Evolutionary conservation across 2,113 vertebrate genomes (phyloP).

Genomic region (Epinephelus lanceolatus): DNA sequence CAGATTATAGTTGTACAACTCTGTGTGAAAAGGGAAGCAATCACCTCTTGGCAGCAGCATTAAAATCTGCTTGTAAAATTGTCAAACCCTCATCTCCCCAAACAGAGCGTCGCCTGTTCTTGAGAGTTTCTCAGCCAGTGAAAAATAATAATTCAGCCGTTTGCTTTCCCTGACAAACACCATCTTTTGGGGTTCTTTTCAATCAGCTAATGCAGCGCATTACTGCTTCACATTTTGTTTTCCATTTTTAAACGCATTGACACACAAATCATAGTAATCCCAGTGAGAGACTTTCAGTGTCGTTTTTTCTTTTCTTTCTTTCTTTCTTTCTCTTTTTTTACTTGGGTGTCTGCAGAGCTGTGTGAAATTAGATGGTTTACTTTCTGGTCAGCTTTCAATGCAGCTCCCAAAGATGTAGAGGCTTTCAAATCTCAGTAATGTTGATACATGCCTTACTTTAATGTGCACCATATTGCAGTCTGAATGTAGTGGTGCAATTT

Average conservation of each 20-base stretch:
- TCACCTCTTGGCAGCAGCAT: slow-evolving; percentile 65
- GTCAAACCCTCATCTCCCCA: slow-evolving; percentile 53
- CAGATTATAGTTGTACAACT: slow-evolving; percentile 52
- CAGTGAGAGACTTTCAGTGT: slow-evolving; percentile 29
- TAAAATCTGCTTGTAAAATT: slow-evolving; percentile 71
- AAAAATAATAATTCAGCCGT: slow-evolving; percentile 33
- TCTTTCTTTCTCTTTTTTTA: background rate
- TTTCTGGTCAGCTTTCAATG: slow-evolving; percentile 25
- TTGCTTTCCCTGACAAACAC: slow-evolving; percentile 46
- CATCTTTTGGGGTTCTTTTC: slow-evolving; percentile 28
- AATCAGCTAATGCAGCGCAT: slow-evolving; percentile 11
- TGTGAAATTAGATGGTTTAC: slow-evolving; percentile 17
- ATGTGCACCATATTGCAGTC: background rate
- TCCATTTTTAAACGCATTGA: slow-evolving; percentile 21
- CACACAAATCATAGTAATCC: slow-evolving; percentile 57
- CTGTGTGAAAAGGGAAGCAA: slow-evolving; percentile 55
- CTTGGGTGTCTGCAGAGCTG: background rate
- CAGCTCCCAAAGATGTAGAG: background rate
- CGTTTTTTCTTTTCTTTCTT: too few relatives aligned
- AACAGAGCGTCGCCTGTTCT: slow-evolving; percentile 42
- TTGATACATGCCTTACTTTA: background rate
- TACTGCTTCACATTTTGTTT: slow-evolving; percentile 35
- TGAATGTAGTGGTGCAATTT: background rate
- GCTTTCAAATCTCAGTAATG: slow-evolving; percentile 5
- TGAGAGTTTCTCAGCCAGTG: slow-evolving; percentile 23